Percentiles rank a stretch among this genome's conserved stretches.
Evolutionary conservation across 1,140 invertebrate species (phyloP).

Genomic region (Branchinecta lynchi): DNA sequence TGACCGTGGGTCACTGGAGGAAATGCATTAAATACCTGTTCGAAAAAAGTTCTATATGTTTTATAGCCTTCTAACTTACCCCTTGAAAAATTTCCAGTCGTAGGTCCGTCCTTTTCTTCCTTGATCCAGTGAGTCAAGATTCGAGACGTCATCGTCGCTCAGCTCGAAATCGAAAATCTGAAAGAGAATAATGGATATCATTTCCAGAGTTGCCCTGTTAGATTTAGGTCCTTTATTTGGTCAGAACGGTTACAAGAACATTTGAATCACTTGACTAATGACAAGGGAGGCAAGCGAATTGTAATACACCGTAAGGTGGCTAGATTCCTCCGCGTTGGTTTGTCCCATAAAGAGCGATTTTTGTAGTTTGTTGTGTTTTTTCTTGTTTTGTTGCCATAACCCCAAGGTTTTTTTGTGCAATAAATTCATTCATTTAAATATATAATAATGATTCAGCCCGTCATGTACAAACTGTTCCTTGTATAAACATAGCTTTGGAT

Average conservation of each 20-base stretch:
- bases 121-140: constrained; percentile 39
- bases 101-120: constrained; percentile 42
- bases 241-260: background rate
- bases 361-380: no score
- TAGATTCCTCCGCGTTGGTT: background rate
- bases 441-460: no score
- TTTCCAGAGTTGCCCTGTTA: background rate
- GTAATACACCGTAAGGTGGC: background rate
- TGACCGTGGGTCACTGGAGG: no score
- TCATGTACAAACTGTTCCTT: no score
- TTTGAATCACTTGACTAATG: background rate
- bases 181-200: background rate
- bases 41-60: no score
- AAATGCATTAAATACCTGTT: no score
- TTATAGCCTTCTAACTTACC: no score
- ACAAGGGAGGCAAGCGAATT: background rate
- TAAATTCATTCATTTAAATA: no score
- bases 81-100: constrained; percentile 39
- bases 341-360: background rate
- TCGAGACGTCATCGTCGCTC: constrained; percentile 35
- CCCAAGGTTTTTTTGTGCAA: no score
- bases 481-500: no score
- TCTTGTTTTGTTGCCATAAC: no score
- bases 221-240: background rate
- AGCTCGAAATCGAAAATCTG: constrained; percentile 44